Percentiles rank a stretch among this genome's conserved stretches.
phyloP scores from a whole-genome alignment of 1,140 invertebrate genomes.

The Pseudomyrmex cubaensis region DNA sequence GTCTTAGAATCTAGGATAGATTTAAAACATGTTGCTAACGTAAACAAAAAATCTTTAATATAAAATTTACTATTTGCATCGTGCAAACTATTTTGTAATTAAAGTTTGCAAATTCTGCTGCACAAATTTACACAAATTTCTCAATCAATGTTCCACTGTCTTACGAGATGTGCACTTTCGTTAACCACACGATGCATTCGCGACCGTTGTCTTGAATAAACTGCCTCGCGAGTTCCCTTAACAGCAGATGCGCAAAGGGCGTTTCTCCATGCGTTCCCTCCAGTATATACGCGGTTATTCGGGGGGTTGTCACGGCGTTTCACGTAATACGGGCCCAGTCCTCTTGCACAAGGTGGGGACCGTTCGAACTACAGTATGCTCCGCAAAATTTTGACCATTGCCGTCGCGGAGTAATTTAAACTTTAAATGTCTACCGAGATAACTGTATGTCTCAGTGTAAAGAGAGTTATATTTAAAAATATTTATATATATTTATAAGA shows the following conservation, averaged over 20 bases:
- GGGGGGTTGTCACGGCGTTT: constrained; percentile 78
- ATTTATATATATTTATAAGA: too few species aligned
- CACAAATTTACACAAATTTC: background rate
- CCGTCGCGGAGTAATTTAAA: constrained; percentile 64
- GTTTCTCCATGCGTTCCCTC: constrained; percentile 67
- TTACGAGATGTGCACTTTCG: constrained; percentile 12
- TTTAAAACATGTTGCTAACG: constrained; percentile 76
- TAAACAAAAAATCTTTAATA: constrained; percentile 79
- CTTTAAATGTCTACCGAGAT: constrained; percentile 62
- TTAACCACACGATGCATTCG: constrained; percentile 61
- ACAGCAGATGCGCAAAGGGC: constrained; percentile 81
- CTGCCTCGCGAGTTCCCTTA: constrained; percentile 76
- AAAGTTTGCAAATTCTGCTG: constrained; percentile 72
- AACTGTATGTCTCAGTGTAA: too few species aligned
- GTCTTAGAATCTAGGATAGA: constrained; percentile 33
- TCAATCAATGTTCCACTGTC: too few species aligned
- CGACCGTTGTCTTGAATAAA: constrained; percentile 78
- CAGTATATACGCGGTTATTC: constrained; percentile 56
- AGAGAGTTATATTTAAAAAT: too few species aligned
- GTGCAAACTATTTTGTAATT: constrained; percentile 6
- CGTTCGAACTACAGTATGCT: constrained; percentile 56
- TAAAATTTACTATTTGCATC: constrained; percentile 72
- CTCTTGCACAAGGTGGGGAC: constrained; percentile 59
- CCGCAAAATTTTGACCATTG: constrained; percentile 46
- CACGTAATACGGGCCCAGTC: constrained; percentile 76